phyloP scores from a whole-genome alignment of 2,113 vertebrate species.

The Gymnogyps californianus region DNA sequence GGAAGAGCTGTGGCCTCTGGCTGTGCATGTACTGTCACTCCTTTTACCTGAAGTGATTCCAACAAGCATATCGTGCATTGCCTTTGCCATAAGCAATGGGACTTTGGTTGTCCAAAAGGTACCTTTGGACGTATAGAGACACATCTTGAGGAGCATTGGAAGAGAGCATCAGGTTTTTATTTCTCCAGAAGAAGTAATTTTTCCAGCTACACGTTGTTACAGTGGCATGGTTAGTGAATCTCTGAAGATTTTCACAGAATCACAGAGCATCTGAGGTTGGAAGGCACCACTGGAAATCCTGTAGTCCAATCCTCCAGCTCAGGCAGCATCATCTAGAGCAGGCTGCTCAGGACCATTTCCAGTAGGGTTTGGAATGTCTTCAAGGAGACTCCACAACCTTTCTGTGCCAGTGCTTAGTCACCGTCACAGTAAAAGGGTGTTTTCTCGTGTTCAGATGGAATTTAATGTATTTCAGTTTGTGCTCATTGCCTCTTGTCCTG shows the following conservation, averaged over 20 bases:
- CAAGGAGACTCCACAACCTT: neutral
- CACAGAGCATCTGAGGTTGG: neutral
- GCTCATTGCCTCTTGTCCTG: neutral
- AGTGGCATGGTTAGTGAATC: neutral
- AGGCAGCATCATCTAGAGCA: neutral
- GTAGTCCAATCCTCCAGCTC: neutral
- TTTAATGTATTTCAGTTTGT: neutral
- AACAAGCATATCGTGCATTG: neutral
- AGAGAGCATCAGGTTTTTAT: neutral
- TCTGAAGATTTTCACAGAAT: neutral
- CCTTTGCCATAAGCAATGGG: neutral
- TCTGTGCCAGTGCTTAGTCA: neutral
- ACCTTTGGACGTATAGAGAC: neutral
- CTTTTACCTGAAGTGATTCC: neutral
- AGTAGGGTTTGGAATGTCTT: neutral
- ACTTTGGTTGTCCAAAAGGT: neutral
- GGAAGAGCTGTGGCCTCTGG: neutral
- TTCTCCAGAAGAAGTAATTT: neutral
- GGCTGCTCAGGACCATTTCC: neutral
- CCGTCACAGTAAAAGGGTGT: neutral
- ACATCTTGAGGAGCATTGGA: neutral
- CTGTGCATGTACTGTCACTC: neutral
- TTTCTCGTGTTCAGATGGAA: neutral
- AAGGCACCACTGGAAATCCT: neutral
- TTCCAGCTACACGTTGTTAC: neutral